Evolutionary conservation across 1,140 invertebrate genomes (phyloP).

Genomic region (Drosophila insularis): DNA sequence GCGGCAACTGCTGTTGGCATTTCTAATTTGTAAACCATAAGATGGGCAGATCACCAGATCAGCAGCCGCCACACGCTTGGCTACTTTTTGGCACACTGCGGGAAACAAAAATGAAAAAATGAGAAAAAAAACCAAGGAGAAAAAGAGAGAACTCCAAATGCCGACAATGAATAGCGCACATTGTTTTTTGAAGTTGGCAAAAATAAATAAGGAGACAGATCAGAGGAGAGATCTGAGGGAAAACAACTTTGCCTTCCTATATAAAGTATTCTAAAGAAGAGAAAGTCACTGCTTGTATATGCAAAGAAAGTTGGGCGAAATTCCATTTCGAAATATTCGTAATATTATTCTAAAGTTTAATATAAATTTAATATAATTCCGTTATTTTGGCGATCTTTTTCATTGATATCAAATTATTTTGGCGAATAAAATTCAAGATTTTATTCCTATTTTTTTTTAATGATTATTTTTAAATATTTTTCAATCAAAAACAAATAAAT

Average conservation of each 20-base stretch:
- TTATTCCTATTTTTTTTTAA: no score
- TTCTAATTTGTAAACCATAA: constrained; percentile 73
- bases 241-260: neutral
- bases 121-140: neutral
- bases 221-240: neutral
- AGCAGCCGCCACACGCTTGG: constrained; percentile 63
- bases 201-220: neutral
- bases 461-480: no score
- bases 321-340: no score
- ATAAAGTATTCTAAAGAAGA: neutral
- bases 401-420: no score
- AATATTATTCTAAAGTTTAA: no score
- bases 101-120: constrained; percentile 37
- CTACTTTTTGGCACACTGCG: constrained; percentile 74
- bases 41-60: constrained; percentile 52
- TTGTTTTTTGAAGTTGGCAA: constrained; percentile 42
- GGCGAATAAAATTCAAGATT: no score
- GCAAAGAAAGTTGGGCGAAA: neutral
- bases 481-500: no score
- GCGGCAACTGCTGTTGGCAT: constrained; percentile 58
- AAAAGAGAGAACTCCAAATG: constrained; percentile 60
- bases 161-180: constrained; percentile 72
- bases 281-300: neutral
- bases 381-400: no score
- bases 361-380: no score